Evolutionary conservation across 2,797 vertebrate genomes (phyloP).

Genomic region (Luscinia luscinia): DNA sequence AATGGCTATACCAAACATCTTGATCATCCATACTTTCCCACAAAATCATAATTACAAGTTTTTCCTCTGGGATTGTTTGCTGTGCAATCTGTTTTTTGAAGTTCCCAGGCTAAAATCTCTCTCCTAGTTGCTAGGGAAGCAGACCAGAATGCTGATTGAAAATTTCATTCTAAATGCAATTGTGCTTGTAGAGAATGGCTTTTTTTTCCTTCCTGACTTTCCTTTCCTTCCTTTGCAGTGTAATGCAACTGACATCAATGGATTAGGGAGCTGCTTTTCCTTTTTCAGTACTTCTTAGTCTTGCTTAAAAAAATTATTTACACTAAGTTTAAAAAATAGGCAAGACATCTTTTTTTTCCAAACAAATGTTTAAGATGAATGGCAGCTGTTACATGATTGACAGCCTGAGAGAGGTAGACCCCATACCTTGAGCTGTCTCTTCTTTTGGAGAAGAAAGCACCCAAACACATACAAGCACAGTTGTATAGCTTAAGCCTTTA

Average conservation of each 20-base stretch:
- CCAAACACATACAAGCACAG: neutral
- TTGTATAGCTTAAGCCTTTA: neutral
- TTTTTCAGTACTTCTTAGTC: slow-evolving; percentile 49
- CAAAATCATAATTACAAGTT: neutral
- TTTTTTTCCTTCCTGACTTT: neutral
- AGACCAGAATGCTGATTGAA: neutral
- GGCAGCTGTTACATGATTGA: slow-evolving; percentile 8
- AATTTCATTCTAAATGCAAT: neutral
- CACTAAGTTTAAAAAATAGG: slow-evolving; percentile 50
- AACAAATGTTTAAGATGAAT: slow-evolving; percentile 42
- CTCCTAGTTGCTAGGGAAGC: neutral
- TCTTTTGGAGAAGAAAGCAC: neutral
- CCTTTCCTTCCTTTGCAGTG: neutral
- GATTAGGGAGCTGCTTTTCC: slow-evolving; percentile 51
- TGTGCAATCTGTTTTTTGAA: neutral
- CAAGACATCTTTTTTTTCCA: slow-evolving; percentile 40
- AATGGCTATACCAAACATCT: neutral
- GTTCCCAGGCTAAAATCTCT: neutral
- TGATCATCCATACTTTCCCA: neutral
- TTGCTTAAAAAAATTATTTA: slow-evolving; percentile 65
- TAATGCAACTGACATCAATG: neutral
- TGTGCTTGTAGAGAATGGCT: neutral
- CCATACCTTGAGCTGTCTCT: neutral
- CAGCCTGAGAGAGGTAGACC: slow-evolving; percentile 24
- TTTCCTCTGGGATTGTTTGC: neutral